Evolutionary conservation across 2,113 vertebrate genomes (phyloP).

Genomic region (Melanerpes formicivorus): DNA sequence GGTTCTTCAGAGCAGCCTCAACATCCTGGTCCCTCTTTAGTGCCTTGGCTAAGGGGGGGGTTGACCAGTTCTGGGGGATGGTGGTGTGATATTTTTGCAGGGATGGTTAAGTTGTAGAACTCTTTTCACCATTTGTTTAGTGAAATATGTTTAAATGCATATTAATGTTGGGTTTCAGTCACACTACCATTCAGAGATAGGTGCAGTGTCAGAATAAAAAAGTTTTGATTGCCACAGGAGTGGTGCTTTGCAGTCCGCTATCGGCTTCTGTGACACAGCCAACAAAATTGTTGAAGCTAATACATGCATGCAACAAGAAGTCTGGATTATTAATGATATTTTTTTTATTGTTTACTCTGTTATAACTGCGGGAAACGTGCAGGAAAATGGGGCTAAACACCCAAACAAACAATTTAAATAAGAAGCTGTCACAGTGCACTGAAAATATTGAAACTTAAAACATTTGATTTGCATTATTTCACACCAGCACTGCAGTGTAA

Average conservation of each 20-base stretch:
- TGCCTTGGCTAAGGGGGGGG: background rate
- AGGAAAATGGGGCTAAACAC: background rate
- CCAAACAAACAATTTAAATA: background rate
- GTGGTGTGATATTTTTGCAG: background rate
- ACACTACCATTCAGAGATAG: background rate
- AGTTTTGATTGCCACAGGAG: background rate
- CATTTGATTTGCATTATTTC: slow-evolving; percentile 36
- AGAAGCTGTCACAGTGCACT: background rate
- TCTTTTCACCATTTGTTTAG: background rate
- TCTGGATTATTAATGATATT: background rate
- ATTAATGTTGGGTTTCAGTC: background rate
- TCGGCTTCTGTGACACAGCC: background rate
- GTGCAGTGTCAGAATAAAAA: background rate
- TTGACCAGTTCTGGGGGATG: background rate
- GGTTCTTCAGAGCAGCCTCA: background rate
- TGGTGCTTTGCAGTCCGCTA: background rate
- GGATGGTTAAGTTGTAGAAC: background rate
- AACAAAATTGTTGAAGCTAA: background rate
- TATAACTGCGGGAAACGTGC: background rate
- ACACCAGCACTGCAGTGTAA: slow-evolving; percentile 4
- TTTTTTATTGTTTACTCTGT: background rate
- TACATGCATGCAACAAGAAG: background rate
- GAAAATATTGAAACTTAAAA: background rate
- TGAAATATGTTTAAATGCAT: background rate
- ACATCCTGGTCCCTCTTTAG: background rate